A percentile compares a stretch with the other conserved stretches of the same genome.
Evolutionary conservation across 2,113 vertebrate genomes (phyloP).

Genomic region (Prolemur simus): DNA sequence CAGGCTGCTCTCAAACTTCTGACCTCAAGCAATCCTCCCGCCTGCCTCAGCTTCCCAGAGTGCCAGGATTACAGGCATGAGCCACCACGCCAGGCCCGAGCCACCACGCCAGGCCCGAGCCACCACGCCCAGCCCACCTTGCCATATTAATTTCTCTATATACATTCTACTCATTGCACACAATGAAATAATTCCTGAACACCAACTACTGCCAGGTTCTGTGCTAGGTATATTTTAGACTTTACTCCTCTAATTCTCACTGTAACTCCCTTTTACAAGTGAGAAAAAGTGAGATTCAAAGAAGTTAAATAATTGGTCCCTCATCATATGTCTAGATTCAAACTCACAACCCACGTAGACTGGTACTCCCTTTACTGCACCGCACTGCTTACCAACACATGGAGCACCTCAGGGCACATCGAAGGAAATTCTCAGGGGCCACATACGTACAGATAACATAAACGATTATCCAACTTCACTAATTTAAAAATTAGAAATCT

Average conservation of each 20-base stretch:
- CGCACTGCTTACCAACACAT: not conserved
- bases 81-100: too few relatives aligned
- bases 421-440: not conserved
- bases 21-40: too few relatives aligned
- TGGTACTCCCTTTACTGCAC: not conserved
- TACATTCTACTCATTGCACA: not conserved
- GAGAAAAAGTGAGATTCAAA: not conserved
- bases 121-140: not conserved
- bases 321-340: not conserved
- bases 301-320: not conserved
- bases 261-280: not conserved
- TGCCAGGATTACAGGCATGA: too few relatives aligned
- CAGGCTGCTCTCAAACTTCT: too few relatives aligned
- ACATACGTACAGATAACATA: not conserved
- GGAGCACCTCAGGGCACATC: not conserved
- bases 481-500: constrained; percentile 45
- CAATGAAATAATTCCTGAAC: not conserved
- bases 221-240: not conserved
- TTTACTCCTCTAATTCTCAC: not conserved
- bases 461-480: not conserved
- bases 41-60: too few relatives aligned
- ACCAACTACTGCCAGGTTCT: not conserved
- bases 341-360: not conserved
- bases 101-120: too few relatives aligned
- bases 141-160: not conserved